phyloP scores from a whole-genome alignment of 37 sponge, comb jelly and placozoan species.

The Geodia barretti region DNA sequence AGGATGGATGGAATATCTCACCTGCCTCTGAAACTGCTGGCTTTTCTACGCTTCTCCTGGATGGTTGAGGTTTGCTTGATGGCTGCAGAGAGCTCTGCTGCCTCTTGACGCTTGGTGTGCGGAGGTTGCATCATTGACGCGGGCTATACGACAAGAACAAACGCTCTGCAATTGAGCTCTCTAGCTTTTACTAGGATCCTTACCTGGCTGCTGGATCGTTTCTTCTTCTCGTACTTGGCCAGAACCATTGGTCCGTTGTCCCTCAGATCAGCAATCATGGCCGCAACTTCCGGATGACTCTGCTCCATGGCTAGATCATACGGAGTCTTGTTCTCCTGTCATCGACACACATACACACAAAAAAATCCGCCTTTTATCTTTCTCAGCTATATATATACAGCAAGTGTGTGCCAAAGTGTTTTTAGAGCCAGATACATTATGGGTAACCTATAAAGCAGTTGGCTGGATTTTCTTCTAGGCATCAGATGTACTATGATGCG shows the following conservation, averaged over 20 bases:
- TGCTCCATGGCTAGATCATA: constrained; percentile 47
- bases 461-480: no score
- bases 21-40: constrained; percentile 40
- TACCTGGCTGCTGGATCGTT: not conserved
- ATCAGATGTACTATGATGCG: no score
- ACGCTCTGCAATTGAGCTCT: no score
- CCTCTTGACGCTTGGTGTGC: constrained; percentile 36
- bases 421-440: no score
- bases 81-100: constrained; percentile 35
- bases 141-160: no score
- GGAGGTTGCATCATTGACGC: not conserved
- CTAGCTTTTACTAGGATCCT: not conserved
- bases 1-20: not conserved
- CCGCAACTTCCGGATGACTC: constrained; percentile 27
- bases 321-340: constrained; percentile 68
- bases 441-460: no score
- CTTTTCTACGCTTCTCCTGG: constrained; percentile 18
- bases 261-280: constrained; percentile 43
- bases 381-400: no score
- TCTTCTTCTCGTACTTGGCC: constrained; percentile 35
- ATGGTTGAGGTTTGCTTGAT: constrained; percentile 24
- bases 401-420: no score
- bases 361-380: no score
- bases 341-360: not conserved
- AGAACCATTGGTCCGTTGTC: constrained; percentile 36